phyloP scores from a whole-genome alignment of 2,113 vertebrate genomes.

The Mormyrus lacerda region DNA sequence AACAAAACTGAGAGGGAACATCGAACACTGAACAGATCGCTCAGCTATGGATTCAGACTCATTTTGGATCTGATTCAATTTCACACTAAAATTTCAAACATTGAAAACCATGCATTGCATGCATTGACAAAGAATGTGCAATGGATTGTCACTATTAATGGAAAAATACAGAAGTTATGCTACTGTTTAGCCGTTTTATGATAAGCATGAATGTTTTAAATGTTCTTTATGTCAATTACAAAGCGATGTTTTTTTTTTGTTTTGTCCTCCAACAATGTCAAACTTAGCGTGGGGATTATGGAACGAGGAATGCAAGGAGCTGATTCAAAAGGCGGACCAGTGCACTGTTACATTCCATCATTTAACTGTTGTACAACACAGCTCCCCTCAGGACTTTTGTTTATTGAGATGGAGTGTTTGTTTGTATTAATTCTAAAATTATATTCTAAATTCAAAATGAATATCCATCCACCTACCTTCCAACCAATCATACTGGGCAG shows the following conservation, averaged over 20 bases:
- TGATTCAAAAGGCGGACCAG: neutral
- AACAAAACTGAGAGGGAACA: neutral
- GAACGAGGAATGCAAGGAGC: neutral
- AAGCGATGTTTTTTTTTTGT: neutral
- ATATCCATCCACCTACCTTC: neutral
- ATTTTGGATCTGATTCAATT: neutral
- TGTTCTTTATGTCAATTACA: neutral
- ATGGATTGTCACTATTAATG: neutral
- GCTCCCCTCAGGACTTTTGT: neutral
- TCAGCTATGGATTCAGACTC: neutral
- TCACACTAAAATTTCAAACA: neutral
- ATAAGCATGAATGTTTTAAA: neutral
- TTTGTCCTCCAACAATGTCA: neutral
- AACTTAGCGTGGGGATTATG: neutral
- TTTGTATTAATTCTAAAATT: neutral
- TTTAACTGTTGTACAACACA: neutral
- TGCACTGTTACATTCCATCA: neutral
- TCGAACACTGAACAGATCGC: neutral
- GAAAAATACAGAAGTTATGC: neutral
- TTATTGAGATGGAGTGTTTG: neutral
- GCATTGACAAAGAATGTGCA: neutral
- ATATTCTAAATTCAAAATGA: neutral
- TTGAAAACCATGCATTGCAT: neutral
- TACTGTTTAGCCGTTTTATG: neutral
- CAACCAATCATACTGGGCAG: neutral